A percentile compares a stretch with the other conserved stretches of the same genome.
Evolutionary conservation across 1,140 invertebrate genomes (phyloP).

Genomic region (Drosophila pallidifrons): DNA sequence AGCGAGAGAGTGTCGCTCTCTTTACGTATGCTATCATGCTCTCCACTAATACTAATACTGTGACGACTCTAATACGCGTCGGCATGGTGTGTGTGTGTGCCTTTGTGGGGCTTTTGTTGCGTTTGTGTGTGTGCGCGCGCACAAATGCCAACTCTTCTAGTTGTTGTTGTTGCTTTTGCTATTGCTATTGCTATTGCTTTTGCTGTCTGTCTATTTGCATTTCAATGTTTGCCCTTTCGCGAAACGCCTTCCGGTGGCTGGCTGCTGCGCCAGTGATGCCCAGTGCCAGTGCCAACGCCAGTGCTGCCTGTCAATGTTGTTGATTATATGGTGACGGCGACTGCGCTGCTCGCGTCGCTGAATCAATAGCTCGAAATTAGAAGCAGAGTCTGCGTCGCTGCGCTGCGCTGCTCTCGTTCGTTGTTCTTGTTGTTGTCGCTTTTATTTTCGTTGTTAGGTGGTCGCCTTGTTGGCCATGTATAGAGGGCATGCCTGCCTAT

Average conservation of each 20-base stretch:
- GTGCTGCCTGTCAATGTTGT: constrained; percentile 49
- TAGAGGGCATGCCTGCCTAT: constrained; percentile 15
- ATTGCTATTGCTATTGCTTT: constrained; percentile 26
- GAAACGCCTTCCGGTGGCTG: constrained; percentile 65
- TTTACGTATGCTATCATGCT: neutral
- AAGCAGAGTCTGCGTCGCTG: constrained; percentile 23
- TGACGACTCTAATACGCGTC: neutral
- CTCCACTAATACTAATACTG: neutral
- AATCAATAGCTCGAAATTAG: constrained; percentile 75
- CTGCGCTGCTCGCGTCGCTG: constrained; percentile 33
- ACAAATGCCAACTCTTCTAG: constrained; percentile 35
- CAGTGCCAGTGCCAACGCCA: neutral
- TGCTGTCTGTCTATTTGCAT: constrained; percentile 48
- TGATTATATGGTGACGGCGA: constrained; percentile 42
- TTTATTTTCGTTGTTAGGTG: constrained; percentile 44
- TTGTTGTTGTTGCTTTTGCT: constrained; percentile 44
- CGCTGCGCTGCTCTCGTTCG: neutral
- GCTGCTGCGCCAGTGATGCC: constrained; percentile 20
- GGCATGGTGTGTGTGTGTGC: neutral
- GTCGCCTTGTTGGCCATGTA: constrained; percentile 40
- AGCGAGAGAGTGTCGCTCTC: constrained; percentile 10
- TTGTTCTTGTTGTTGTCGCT: constrained; percentile 25
- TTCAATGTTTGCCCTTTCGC: constrained; percentile 70
- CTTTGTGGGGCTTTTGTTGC: constrained; percentile 4
- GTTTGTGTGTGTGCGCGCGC: constrained; percentile 57